Conservation (phyloP, 2,797 vertebrate genomes). For the Cercopithecus diana region DNA sequence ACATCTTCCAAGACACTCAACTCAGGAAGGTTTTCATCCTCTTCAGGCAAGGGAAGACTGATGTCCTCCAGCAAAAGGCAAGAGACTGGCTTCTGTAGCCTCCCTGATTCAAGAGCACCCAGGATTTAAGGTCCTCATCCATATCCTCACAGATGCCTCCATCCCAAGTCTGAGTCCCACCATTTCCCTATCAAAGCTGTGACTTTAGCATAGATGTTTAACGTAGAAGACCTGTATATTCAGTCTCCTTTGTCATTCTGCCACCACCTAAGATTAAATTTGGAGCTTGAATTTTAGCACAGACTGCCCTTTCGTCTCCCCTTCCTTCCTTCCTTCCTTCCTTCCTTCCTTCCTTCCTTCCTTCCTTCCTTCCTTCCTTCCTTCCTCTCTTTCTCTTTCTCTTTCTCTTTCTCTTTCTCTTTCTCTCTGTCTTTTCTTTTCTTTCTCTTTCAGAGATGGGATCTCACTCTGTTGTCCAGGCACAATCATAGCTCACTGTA, state of each 20-base stretch:
- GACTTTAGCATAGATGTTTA: neutral
- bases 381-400: too few species aligned
- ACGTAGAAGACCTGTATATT: neutral
- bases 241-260: neutral
- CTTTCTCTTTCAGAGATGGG: too few species aligned
- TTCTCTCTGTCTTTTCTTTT: too few species aligned
- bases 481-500: too few species aligned
- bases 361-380: too few species aligned
- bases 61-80: neutral
- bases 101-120: neutral
- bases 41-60: neutral
- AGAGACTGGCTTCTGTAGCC: neutral
- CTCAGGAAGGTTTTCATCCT: neutral
- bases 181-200: neutral
- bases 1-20: neutral
- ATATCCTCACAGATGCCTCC: neutral
- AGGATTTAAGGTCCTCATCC: neutral
- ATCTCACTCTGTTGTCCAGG: too few species aligned
- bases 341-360: too few species aligned
- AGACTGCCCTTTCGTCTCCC: neutral
- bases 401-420: too few species aligned
- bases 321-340: rapidly evolving
- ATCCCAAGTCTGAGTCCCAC: neutral
- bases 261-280: neutral
- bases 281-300: neutral